Base-by-base conservation (phyloP, 2,888 invertebrate species). In the Clitarchus hookeri region DNA sequence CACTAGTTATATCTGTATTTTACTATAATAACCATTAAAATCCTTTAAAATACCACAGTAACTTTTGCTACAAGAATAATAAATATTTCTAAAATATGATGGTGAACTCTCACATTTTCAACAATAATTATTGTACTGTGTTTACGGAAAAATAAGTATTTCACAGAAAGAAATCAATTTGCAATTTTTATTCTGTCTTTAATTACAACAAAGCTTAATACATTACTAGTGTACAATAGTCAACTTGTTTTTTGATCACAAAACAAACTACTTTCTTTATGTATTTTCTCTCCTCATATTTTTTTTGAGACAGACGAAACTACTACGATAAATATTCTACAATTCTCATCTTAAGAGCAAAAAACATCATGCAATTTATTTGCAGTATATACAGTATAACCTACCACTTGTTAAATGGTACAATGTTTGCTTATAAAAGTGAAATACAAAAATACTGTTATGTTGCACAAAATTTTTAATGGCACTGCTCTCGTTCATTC, bases 341-440 rank as follows among this genome's bases (percentile, higher is more conserved):
- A 65, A 16, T 65, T n/a, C 12, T 65, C n/a, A 65, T 23, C 65
- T 65, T 23, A 65, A 65, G 16, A 11, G n/a, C 65, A n/a, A 16
- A n/a, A 8, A 65, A 11, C 11, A 65, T 23, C 65, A 65, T 23
- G 65, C 65, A 65, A 65, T 65, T 65, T 12, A n/a, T 65, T 8
- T 65, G 65, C 65, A 65, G n/a, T 65, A 65, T 65, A 16, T 65
- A 23, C 65, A 65, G n/a, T 65, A 65, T 65, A 16, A 8, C 19
- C 65, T 65, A 65, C 65, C 23, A 23, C n/a, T 8, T 82, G 82
- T 82, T 82, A 82, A 9, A 82, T 82, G 82, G 9, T 82, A 82
- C 82, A 82, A 27, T 82, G 44, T 82, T 82, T 48, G 78, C 27
- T 36, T 80, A 85, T 65, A 65, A 65, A 65, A 65, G 65, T 65